Evolutionary conservation across 2,888 invertebrate species (phyloP).

Genomic region (Caenorhabditis auriculariae): DNA sequence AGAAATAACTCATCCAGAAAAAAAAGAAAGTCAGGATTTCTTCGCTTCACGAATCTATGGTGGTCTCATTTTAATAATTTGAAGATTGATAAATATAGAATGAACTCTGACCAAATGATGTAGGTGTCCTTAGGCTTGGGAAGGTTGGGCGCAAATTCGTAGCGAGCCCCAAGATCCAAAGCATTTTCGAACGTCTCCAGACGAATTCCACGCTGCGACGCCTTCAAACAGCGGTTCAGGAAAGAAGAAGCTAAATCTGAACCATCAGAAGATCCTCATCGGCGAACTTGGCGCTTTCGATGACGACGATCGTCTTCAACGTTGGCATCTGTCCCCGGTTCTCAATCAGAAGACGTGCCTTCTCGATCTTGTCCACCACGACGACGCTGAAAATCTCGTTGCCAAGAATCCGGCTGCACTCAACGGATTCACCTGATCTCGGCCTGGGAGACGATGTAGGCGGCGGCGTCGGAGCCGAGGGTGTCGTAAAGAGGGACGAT

Average conservation of each 20-base stretch:
- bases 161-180: slow-evolving; percentile 18
- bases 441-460: slow-evolving; percentile 66
- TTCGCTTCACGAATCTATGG: no score
- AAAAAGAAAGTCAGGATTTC: no score
- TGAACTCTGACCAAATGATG: slow-evolving; percentile 63
- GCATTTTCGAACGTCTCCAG: slow-evolving; percentile 46
- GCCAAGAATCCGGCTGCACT: not conserved
- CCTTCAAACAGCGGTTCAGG: slow-evolving; percentile 1
- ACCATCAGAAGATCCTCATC: slow-evolving; percentile 11
- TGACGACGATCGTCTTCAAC: slow-evolving; percentile 50
- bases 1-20: no score
- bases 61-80: no score
- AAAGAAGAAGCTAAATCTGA: not conserved
- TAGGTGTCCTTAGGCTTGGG: slow-evolving; percentile 63
- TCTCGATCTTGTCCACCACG: slow-evolving; percentile 50
- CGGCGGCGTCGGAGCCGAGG: slow-evolving; percentile 91
- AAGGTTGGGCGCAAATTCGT: slow-evolving; percentile 20
- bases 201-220: slow-evolving; percentile 15
- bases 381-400: slow-evolving; percentile 35
- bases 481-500: slow-evolving; percentile 94
- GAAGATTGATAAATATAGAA: no score
- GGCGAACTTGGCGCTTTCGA: slow-evolving; percentile 33
- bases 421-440: slow-evolving; percentile 50
- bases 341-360: slow-evolving; percentile 35
- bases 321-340: slow-evolving; percentile 33